These are phyloP conservation scores for Cyphomyrmex costatus DNA, from an alignment of 1,140 invertebrate genomes.

Conservation along the genomic window DNA sequence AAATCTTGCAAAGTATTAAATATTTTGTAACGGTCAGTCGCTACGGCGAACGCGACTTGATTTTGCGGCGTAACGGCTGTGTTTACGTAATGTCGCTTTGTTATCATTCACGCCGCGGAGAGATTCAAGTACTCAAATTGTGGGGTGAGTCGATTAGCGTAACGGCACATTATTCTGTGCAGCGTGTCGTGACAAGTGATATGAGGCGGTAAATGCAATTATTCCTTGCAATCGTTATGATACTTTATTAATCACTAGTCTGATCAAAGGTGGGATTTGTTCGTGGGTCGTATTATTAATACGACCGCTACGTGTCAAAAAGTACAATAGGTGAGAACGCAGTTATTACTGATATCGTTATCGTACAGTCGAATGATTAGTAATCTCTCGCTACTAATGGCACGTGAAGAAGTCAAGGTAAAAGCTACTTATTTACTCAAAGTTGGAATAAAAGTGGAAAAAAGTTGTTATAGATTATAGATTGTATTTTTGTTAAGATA, in stretches of 20 bases:
- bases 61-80: neutral
- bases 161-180: neutral
- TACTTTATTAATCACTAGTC: neutral
- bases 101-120: neutral
- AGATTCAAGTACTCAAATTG: slow-evolving; percentile 13
- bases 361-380: neutral
- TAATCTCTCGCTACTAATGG: neutral
- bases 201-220: neutral
- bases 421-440: neutral
- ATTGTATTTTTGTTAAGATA: neutral
- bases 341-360: neutral
- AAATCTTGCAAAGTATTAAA: neutral
- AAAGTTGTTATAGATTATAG: neutral
- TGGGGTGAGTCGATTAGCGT: neutral
- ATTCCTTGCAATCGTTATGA: neutral
- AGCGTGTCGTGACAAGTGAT: neutral
- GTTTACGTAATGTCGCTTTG: slow-evolving; percentile 1
- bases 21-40: neutral
- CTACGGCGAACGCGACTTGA: neutral
- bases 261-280: neutral
- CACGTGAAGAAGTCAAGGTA: neutral
- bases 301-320: neutral
- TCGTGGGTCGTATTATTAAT: neutral
- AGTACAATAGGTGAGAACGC: neutral
- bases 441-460: neutral